Evolutionary conservation across 1,140 invertebrate genomes (phyloP).

Genomic region (Tetragnatha versicolor): DNA sequence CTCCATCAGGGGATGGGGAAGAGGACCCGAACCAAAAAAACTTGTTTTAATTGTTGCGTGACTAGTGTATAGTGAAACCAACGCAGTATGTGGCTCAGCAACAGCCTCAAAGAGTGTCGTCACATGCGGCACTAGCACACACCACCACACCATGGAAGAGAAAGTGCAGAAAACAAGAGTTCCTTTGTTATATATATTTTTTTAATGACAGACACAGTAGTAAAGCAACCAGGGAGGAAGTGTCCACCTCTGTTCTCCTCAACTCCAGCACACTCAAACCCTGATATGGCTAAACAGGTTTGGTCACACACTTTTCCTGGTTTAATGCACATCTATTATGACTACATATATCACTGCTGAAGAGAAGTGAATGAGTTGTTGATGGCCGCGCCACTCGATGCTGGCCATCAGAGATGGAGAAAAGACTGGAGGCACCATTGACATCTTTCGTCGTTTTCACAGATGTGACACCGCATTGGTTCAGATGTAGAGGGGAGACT

Average conservation of each 20-base stretch:
- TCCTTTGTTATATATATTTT: conserved; percentile 24
- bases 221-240: conserved; percentile 41
- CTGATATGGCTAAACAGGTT: conserved; percentile 52
- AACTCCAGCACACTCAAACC: conserved; percentile 4
- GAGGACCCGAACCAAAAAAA: not conserved
- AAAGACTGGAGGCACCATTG: conserved; percentile 45
- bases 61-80: conserved; percentile 46
- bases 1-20: not conserved
- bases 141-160: conserved; percentile 25
- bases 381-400: conserved; percentile 27
- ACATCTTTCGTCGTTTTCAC: conserved; percentile 18
- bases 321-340: conserved; percentile 46
- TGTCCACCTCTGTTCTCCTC: not conserved
- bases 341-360: conserved; percentile 51
- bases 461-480: conserved; percentile 6
- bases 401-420: conserved; percentile 7
- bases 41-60: conserved; percentile 29
- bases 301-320: conserved; percentile 19
- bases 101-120: conserved; percentile 10
- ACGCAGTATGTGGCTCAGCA: conserved; percentile 25
- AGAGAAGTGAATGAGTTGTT: conserved; percentile 41
- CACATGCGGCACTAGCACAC: not conserved
- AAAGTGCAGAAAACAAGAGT: conserved; percentile 51
- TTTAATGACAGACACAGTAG: conserved; percentile 41
- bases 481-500: conserved; percentile 96